Percentiles rank a stretch among this genome's conserved stretches.
Evolutionary conservation across 2,888 invertebrate genomes (phyloP).

Genomic region (Pantelozetes paolii): DNA sequence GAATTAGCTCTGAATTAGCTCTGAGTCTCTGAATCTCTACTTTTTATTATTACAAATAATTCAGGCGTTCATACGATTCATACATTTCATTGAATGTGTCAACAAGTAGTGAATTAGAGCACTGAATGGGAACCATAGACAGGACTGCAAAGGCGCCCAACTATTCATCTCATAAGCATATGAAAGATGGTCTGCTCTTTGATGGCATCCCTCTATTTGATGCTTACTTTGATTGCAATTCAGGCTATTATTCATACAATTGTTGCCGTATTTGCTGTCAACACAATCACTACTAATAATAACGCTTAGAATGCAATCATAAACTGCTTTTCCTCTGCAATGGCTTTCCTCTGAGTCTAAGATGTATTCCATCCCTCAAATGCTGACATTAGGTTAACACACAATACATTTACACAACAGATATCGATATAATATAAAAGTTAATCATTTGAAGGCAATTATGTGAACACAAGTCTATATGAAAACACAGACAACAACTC

Average conservation of each 20-base stretch:
- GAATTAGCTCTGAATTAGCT: too few species aligned
- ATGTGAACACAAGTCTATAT: background rate
- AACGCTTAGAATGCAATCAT: background rate
- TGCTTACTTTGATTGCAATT: slow-evolving; percentile 15
- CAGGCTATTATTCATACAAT: background rate
- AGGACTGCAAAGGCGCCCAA: slow-evolving; percentile 25
- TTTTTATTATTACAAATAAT: slow-evolving; percentile 33
- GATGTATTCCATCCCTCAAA: background rate
- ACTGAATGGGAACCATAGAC: slow-evolving; percentile 21
- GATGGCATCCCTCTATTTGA: slow-evolving; percentile 13
- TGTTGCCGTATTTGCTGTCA: slow-evolving; percentile 13
- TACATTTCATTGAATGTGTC: slow-evolving; percentile 37
- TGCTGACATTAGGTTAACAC: background rate
- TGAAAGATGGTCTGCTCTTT: background rate
- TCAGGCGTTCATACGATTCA: slow-evolving; percentile 29
- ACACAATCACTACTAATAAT: background rate
- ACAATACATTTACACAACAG: background rate
- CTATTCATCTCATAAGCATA: background rate
- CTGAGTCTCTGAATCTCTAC: background rate
- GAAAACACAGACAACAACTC: background rate
- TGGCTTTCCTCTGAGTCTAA: background rate
- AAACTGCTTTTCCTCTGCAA: background rate
- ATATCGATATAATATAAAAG: slow-evolving; percentile 4
- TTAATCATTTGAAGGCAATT: slow-evolving; percentile 14
- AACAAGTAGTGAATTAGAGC: slow-evolving; percentile 33